Conservation (phyloP, 2,888 invertebrate species). For the Gandaritis pyraliata region DNA sequence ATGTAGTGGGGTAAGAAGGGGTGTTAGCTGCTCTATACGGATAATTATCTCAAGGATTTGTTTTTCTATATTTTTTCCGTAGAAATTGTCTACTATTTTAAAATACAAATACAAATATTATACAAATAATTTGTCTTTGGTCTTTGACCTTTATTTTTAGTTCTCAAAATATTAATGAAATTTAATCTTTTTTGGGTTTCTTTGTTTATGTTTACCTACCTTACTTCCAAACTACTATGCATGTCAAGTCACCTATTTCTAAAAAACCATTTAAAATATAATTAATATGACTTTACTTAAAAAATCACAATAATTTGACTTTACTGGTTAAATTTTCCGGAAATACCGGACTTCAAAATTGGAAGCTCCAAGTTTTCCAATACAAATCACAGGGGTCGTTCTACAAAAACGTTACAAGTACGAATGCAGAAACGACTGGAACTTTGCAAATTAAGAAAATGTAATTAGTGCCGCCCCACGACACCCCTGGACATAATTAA, state of each 20-base stretch:
- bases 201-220: too few species aligned
- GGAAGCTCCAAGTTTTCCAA: constrained; percentile 39
- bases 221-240: too few species aligned
- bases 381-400: constrained; percentile 49
- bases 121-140: too few species aligned
- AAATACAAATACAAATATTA: too few species aligned
- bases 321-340: neutral
- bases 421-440: constrained; percentile 49
- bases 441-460: constrained; percentile 84
- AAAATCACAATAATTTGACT: neutral
- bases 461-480: constrained; percentile 71
- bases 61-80: constrained; percentile 3
- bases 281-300: too few species aligned
- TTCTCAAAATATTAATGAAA: too few species aligned
- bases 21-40: constrained; percentile 27
- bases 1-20: constrained; percentile 36
- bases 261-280: too few species aligned
- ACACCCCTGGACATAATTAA: constrained; percentile 75
- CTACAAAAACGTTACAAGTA: constrained; percentile 51
- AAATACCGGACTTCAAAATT: neutral
- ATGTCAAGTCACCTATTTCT: neutral
- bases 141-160: too few species aligned
- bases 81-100: neutral
- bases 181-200: too few species aligned
- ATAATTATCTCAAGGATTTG: constrained; percentile 13